phyloP scores from a whole-genome alignment of 1,140 invertebrate genomes.

The Heliconius hewitsoni region DNA sequence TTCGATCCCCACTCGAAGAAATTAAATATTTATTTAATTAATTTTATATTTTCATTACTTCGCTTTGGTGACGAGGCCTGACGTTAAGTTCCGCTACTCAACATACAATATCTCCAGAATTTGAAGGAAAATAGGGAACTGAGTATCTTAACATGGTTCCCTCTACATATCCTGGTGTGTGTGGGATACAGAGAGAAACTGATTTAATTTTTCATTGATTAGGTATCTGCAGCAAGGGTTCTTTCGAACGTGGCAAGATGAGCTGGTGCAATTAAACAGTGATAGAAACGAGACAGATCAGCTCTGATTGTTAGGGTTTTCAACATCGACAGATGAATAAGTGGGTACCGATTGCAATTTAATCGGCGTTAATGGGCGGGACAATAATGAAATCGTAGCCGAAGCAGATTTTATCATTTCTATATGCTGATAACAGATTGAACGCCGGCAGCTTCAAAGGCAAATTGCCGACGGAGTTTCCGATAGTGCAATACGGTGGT shows the following conservation, averaged over 20 bases:
- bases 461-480: slow-evolving; percentile 66
- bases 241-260: slow-evolving; percentile 40
- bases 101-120: too few species aligned
- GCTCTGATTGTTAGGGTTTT: slow-evolving; percentile 47
- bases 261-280: slow-evolving; percentile 58
- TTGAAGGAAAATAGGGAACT: too few species aligned
- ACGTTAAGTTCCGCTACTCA: too few species aligned
- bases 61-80: too few species aligned
- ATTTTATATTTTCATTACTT: too few species aligned
- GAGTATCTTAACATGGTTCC: too few species aligned
- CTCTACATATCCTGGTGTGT: too few species aligned
- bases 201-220: slow-evolving; percentile 28
- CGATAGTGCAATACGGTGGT: slow-evolving; percentile 64
- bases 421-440: slow-evolving; percentile 70
- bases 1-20: too few species aligned
- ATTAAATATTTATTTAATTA: too few species aligned
- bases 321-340: slow-evolving; percentile 70
- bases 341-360: slow-evolving; percentile 75
- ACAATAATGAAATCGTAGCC: slow-evolving; percentile 75
- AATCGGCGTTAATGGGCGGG: slow-evolving; percentile 76
- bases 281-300: slow-evolving; percentile 58
- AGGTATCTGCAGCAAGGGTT: slow-evolving; percentile 31
- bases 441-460: slow-evolving; percentile 76
- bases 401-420: slow-evolving; percentile 74
- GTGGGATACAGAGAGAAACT: too few species aligned